Evolutionary conservation across 2,113 vertebrate genomes (phyloP).

Genomic region (Panthera tigris): DNA sequence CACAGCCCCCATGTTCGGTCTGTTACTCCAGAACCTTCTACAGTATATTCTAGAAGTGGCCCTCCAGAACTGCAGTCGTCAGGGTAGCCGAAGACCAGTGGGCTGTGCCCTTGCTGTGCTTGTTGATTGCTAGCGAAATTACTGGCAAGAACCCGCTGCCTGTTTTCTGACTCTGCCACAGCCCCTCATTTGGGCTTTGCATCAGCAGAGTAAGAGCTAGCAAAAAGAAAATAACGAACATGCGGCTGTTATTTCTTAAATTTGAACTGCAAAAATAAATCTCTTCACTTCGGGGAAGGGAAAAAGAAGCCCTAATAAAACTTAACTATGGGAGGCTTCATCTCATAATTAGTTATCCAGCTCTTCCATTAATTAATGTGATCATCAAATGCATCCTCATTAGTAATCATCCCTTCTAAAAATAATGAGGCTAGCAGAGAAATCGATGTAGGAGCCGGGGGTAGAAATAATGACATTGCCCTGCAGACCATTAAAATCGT

Average conservation of each 20-base stretch:
- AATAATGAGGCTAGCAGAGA: conserved; percentile 49
- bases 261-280: conserved; percentile 51
- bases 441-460: not conserved
- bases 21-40: not conserved
- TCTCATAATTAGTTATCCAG: conserved; percentile 34
- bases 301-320: conserved; percentile 49
- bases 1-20: too few species aligned
- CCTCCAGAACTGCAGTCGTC: fast-evolving
- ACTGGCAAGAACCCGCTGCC: not conserved
- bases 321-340: conserved; percentile 37
- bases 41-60: not conserved
- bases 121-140: not conserved
- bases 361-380: conserved; percentile 62
- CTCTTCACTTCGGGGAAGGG: not conserved
- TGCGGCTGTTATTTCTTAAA: not conserved
- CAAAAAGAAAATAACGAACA: not conserved
- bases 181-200: not conserved
- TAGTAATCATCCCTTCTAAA: conserved; percentile 66
- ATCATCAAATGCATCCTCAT: conserved; percentile 67
- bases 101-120: not conserved
- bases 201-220: not conserved
- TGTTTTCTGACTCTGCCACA: not conserved
- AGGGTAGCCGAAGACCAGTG: not conserved
- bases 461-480: not conserved
- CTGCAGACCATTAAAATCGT: not conserved